phyloP scores from a whole-genome alignment of 1,140 invertebrate species.

The Riptortus pedestris region DNA sequence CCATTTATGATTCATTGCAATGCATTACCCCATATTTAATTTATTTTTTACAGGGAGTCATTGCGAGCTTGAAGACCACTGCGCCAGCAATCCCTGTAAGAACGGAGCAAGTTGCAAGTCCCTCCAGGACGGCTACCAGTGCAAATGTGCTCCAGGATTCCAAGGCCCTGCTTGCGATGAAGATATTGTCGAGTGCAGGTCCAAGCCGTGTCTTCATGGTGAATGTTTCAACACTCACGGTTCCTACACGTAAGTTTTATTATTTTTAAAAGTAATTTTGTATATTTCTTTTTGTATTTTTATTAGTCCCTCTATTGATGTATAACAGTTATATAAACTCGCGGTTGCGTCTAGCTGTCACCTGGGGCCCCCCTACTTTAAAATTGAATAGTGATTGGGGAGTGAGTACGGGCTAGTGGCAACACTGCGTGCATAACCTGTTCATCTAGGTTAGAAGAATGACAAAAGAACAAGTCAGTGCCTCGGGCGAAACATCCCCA shows the following conservation, averaged over 20 bases:
- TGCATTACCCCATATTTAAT: too few relatives aligned
- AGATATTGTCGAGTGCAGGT: constrained; percentile 77
- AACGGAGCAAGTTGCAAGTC: constrained; percentile 77
- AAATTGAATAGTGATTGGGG: too few relatives aligned
- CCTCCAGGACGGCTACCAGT: constrained; percentile 60
- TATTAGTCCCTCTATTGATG: not conserved
- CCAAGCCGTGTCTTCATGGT: constrained; percentile 54
- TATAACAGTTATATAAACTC: not conserved
- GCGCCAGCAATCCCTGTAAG: constrained; percentile 73
- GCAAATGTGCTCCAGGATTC: constrained; percentile 77
- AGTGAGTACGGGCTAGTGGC: too few relatives aligned
- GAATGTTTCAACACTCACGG: constrained; percentile 77
- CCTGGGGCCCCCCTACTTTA: too few relatives aligned
- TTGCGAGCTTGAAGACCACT: constrained; percentile 80
- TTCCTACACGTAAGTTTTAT: constrained; percentile 78
- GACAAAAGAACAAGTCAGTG: too few relatives aligned
- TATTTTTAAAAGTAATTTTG: too few relatives aligned
- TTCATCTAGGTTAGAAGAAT: too few relatives aligned
- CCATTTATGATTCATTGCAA: too few relatives aligned
- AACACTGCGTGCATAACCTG: too few relatives aligned
- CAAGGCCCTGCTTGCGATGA: constrained; percentile 72
- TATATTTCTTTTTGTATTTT: not conserved
- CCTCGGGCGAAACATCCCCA: too few relatives aligned
- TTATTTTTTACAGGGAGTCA: constrained; percentile 60
- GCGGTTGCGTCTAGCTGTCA: too few relatives aligned